Evolutionary conservation across 1,140 invertebrate genomes (phyloP), one percentile per base, ranked within the genome.

Genomic region (Heliothis subflexa): DNA sequence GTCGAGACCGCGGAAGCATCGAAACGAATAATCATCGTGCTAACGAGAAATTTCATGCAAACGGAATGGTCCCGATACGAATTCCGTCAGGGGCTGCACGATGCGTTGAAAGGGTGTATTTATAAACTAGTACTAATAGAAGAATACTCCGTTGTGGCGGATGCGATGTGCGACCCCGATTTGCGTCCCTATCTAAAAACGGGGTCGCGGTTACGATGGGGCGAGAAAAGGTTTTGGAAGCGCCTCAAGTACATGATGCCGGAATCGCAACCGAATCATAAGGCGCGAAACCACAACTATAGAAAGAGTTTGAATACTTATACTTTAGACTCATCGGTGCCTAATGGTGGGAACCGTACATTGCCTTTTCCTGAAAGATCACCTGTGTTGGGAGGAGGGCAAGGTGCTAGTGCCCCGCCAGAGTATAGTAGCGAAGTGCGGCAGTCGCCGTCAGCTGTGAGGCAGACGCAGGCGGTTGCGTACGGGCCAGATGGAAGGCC

Each of bases 201-300:
- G 7, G 96, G 97, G 83, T 96, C 97, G 9, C 96, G 97, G 55
- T 94, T 99, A n/a, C 95, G 96, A 81, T 98, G 98, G 97, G 97
- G 97, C 80, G 98, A 99, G 87, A 97, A 97, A 84, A 96, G 97
- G 86, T 99, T 99, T 94, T 99, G 98, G 98, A 98, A 99, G 89
- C 97, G 98, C 86, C 95, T 99, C 49, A 96, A 97, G 80, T 99
- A 98, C 94, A 97, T 97, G 80, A 97, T 99, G 96, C 98, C 98
- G 33, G 96, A 96, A 83, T 95, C 87, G 49, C 88, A 90, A 40
- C 83, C 88, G 18, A 91, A 88, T 75, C 93, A 93, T 78, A 94
- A 94, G 80, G 83, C 86, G 49, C 85, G 92, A 79, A 86, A 89
- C 81, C 89, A 92, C 87, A 95, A 96, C 74, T 97, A 97, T 93